Percentiles rank a stretch among this genome's conserved stretches.
phyloP scores from a whole-genome alignment of 1,140 invertebrate genomes.

The Drosophila kepulauana region DNA sequence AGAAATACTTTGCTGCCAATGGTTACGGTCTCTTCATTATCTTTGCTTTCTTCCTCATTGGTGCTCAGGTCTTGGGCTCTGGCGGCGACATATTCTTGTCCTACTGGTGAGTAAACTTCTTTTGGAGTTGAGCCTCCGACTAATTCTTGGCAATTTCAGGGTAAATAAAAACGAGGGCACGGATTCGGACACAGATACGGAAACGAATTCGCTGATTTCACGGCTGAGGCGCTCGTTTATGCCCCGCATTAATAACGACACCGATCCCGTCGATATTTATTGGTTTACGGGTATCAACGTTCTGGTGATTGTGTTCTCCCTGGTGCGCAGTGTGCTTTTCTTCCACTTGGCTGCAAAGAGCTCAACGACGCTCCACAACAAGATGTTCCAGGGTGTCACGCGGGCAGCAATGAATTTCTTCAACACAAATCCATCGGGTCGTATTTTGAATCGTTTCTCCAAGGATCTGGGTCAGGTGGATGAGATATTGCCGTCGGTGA shows the following conservation, averaged over 20 bases:
- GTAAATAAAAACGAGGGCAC: conserved; percentile 73
- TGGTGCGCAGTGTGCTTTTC: conserved; percentile 88
- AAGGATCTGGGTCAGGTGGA: conserved; percentile 95
- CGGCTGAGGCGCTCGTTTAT: conserved; percentile 53
- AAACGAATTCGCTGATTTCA: conserved; percentile 56
- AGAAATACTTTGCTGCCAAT: conserved; percentile 88
- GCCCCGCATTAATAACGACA: conserved; percentile 67
- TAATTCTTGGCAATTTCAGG: conserved; percentile 44
- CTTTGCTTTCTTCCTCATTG: conserved; percentile 85
- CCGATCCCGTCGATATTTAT: conserved; percentile 77
- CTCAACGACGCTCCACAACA: conserved; percentile 90
- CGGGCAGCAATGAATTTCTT: conserved; percentile 93
- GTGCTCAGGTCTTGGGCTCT: conserved; percentile 88
- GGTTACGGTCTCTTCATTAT: conserved; percentile 84
- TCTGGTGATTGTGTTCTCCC: conserved; percentile 87
- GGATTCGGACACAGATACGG: conserved; percentile 33
- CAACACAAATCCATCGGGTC: conserved; percentile 91
- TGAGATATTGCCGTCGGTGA: conserved; percentile 91
- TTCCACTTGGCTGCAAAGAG: conserved; percentile 90
- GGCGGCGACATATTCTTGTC: conserved; percentile 89
- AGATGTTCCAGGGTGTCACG: conserved; percentile 92
- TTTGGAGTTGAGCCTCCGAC: background rate
- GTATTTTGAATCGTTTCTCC: conserved; percentile 92
- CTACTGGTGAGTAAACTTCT: conserved; percentile 87
- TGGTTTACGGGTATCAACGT: conserved; percentile 87